Conservation (phyloP, 23 tunicate genomes). For the Ascidia mentula region DNA sequence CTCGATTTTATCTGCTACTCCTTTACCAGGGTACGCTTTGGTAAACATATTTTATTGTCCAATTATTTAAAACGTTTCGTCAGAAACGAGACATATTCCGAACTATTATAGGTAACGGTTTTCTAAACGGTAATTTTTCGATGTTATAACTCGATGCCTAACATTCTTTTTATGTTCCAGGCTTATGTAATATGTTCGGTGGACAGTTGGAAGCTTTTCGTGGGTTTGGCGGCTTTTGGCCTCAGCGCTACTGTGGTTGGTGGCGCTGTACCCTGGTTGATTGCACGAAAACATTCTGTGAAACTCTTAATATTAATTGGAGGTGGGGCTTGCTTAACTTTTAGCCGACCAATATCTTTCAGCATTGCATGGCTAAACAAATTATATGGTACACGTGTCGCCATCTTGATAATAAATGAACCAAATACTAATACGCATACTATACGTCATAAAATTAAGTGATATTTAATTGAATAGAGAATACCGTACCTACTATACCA, state of each 20-base stretch:
- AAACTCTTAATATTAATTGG: conserved; percentile 21
- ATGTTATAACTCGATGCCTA: neutral
- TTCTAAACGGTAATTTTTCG: neutral
- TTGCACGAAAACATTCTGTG: conserved; percentile 12
- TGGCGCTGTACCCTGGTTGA: conserved; percentile 20
- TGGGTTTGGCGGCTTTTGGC: conserved; percentile 22
- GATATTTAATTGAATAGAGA: too few relatives aligned
- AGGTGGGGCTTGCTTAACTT: too few relatives aligned
- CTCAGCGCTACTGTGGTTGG: conserved; percentile 16
- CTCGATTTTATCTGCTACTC: conserved; percentile 38
- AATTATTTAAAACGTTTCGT: too few relatives aligned
- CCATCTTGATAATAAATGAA: too few relatives aligned
- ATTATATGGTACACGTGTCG: too few relatives aligned
- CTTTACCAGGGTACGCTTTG: conserved; percentile 30
- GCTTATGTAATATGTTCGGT: conserved; percentile 35
- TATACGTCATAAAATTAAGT: too few relatives aligned
- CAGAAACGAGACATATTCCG: neutral
- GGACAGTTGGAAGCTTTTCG: conserved; percentile 33
- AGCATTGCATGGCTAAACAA: too few relatives aligned
- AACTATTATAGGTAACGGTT: too few relatives aligned
- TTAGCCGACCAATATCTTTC: too few relatives aligned
- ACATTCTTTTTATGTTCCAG: conserved; percentile 13
- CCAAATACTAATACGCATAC: too few relatives aligned
- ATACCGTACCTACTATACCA: too few relatives aligned
- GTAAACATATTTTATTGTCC: too few relatives aligned